Percentiles rank a stretch among this genome's conserved stretches.
phyloP scores from a whole-genome alignment of 2,888 invertebrate genomes.

The Yponomeuta evonymella region DNA sequence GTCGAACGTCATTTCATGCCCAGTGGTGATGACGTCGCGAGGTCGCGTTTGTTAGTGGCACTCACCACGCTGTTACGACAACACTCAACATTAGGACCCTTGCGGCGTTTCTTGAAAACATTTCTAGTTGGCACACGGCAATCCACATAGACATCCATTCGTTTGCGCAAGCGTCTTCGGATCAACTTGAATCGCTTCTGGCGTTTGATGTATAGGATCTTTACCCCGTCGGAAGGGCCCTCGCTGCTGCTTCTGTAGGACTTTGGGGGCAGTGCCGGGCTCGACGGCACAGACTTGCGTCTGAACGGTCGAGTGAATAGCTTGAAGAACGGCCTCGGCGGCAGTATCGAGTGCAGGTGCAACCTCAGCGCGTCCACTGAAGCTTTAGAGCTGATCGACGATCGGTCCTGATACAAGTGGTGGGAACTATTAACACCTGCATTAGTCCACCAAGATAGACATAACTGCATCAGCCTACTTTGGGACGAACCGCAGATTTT shows the following conservation, averaged over 20 bases:
- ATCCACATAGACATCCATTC: slow-evolving; percentile 67
- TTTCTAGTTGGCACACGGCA: slow-evolving; percentile 53
- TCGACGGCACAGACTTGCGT: slow-evolving; percentile 80
- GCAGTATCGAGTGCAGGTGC: slow-evolving; percentile 74
- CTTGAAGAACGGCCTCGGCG: slow-evolving; percentile 77
- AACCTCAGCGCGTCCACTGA: slow-evolving; percentile 70
- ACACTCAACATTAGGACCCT: slow-evolving; percentile 37
- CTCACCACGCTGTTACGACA: slow-evolving; percentile 73
- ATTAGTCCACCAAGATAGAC: not conserved
- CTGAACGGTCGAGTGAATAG: slow-evolving; percentile 81
- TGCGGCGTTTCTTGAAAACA: slow-evolving; percentile 41
- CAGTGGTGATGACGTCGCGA: slow-evolving; percentile 11
- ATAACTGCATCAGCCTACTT: not conserved
- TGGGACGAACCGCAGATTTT: not conserved
- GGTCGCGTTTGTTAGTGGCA: slow-evolving; percentile 47
- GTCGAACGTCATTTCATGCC: slow-evolving; percentile 48
- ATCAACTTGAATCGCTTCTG: slow-evolving; percentile 51
- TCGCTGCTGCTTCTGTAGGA: slow-evolving; percentile 69
- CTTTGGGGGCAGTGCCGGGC: slow-evolving; percentile 78
- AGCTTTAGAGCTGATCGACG: slow-evolving; percentile 70
- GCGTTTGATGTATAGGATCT: slow-evolving; percentile 46
- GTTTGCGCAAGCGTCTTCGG: slow-evolving; percentile 59
- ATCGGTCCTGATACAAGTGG: slow-evolving; percentile 56
- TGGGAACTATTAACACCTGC: not conserved
- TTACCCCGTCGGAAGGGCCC: slow-evolving; percentile 68